These are phyloP conservation scores for Dicycla oo DNA, from an alignment of 2,888 invertebrate species.

Conservation along the genomic window DNA sequence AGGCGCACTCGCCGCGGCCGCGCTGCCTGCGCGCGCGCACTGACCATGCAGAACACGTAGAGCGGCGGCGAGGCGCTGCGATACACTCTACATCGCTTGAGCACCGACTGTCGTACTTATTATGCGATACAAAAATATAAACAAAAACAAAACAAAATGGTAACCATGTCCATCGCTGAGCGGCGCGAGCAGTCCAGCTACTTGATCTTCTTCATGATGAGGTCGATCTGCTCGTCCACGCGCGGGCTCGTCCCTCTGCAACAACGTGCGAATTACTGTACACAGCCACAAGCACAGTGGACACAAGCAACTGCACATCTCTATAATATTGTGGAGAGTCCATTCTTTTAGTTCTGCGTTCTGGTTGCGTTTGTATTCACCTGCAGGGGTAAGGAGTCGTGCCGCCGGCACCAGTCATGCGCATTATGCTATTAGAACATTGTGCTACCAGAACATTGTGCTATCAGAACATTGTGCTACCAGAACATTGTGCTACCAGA, in stretches of 20 bases:
- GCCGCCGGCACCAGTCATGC: no score
- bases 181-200: slow-evolving; percentile 51
- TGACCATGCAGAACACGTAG: not conserved
- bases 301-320: not conserved
- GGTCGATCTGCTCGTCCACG: slow-evolving; percentile 95
- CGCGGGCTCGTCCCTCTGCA: slow-evolving; percentile 93
- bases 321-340: no score
- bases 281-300: not conserved
- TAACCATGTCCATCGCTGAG: slow-evolving; percentile 17
- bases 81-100: slow-evolving; percentile 43
- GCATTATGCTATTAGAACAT: no score
- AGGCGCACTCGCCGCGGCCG: not conserved
- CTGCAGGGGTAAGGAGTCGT: no score
- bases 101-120: slow-evolving; percentile 39
- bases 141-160: slow-evolving; percentile 47
- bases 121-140: slow-evolving; percentile 43
- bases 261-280: not conserved
- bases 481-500: no score
- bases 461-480: no score
- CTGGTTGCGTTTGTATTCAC: no score
- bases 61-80: slow-evolving; percentile 3
- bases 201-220: slow-evolving; percentile 92
- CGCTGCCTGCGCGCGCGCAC: not conserved
- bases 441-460: no score
- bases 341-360: no score